These are phyloP conservation scores for Eueremaeus valkanovi DNA, from an alignment of 2,888 invertebrate species.

Conservation along the genomic window DNA sequence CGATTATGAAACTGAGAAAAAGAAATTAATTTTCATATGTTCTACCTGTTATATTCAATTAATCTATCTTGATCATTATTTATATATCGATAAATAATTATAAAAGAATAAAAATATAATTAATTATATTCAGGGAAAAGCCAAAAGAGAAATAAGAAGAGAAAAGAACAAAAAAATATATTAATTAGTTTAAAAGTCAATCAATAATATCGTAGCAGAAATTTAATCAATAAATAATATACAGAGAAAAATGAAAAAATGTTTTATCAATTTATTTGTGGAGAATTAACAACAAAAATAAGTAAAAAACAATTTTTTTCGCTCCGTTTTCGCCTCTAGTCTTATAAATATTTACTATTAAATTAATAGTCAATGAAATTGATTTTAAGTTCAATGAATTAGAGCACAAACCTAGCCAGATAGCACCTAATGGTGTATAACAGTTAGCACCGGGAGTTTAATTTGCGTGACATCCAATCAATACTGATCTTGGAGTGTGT, in stretches of 20 bases:
- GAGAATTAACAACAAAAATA: slow-evolving; percentile 13
- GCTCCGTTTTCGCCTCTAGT: too few relatives aligned
- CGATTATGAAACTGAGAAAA: too few relatives aligned
- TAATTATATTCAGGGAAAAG: too few relatives aligned
- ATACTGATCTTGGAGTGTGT: neutral
- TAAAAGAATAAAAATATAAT: neutral
- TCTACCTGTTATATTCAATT: too few relatives aligned
- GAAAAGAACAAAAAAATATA: neutral
- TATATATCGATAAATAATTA: neutral
- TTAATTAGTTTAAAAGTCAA: slow-evolving; percentile 12
- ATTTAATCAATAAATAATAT: too few relatives aligned
- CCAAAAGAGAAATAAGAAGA: neutral
- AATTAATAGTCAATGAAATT: slow-evolving; percentile 11
- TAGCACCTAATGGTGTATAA: too few relatives aligned
- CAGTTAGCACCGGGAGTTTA: neutral
- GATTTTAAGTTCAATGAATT: slow-evolving; percentile 6
- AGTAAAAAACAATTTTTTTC: neutral
- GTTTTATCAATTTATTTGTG: neutral
- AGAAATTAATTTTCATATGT: too few relatives aligned
- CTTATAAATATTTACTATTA: neutral
- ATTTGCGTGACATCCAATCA: slow-evolving; percentile 14
- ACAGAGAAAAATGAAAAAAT: too few relatives aligned
- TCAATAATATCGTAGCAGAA: neutral
- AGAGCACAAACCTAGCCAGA: neutral
- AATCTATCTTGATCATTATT: too few relatives aligned